Evolutionary conservation across 1,140 invertebrate genomes (phyloP), one percentile per base, ranked within the genome.

Genomic region (Temnothorax longispinosus): DNA sequence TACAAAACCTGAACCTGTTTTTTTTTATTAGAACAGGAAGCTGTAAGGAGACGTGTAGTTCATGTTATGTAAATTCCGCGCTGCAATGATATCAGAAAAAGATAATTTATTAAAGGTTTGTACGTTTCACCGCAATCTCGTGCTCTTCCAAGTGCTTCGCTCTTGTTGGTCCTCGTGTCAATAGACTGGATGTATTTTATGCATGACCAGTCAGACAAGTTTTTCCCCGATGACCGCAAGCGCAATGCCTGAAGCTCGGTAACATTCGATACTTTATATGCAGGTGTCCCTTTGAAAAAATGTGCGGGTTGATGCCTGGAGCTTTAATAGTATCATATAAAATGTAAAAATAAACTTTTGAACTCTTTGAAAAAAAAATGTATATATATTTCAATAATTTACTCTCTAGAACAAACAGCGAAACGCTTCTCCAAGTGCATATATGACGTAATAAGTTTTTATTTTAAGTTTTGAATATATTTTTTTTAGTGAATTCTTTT

Each of bases 201-300:
- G 82, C 86, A 47, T 89, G 82, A 91, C 91, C 85, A 87, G 91
- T 91, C 74, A 44, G 71, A 64, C 91, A 77, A 90, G 91, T 91
- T 91, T 91, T 91, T 91, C 84, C 64, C 64, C 47, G 56, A 84
- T 67, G 75, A 88, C 89, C 90, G 64, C 90, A 90, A 85, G 67
- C 69, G 64, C 52, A 75, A 88, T 64, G 86, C 72, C 65, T 27
- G 64, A 60, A 58, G 78, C 65, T 72, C 62, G 58, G 77, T 76
- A 87, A 88, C 85, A 91, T 85, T 87, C 56, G 87, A 90, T 90
- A 87, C 77, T 60, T 72, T 32, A 76, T 69, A 71, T 72, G 85
- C 90, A 91, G 85, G 89, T 89, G 90, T 85, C 62, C 27, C 77
- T 47, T 82, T 35, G 60, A 91, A 91, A 91, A 89, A 78, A 72